Evolutionary conservation across 2,113 vertebrate genomes (phyloP), one percentile per base, ranked within the genome.

Genomic region (Brachionichthys hirsutus): DNA sequence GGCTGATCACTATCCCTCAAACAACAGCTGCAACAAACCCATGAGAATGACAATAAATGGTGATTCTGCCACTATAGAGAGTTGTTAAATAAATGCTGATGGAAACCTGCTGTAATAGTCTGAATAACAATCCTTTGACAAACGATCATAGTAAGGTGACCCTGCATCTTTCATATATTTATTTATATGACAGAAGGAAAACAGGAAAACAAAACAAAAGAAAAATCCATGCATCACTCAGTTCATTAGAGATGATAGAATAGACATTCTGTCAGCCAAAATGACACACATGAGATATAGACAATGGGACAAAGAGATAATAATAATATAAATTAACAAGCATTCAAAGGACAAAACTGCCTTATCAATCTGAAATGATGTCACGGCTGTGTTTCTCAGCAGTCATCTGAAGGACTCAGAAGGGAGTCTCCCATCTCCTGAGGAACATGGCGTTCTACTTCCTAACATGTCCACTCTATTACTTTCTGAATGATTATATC

Each of bases 401-500:
- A 56, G 49, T 38, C 63, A 22, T 46, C 34, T 60, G 20, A 55
- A 65, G 67, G n/a, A 67, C 47, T 67, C 44, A 46, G 30, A 67
- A 48, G 54, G 55, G 77, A 80, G 51, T 75, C 49, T 75, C 46
- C 13, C 34, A 50, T 65, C 54, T 77, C 77, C 73, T 70, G 66
- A 83, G 75, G 86, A 86, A 82, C 67, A 60, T 12, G 17, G 55
- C 17, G 55, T 62, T 70, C 75, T 78, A 71, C 62, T 80, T 81
- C 73, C 78, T 56, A 73, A 62, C 58, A 78, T 77, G 70, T 86
- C 80, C 47, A 68, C 46, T 73, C 60, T 73, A 64, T 69, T 85
- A 70, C 62, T 64, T 59, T 85, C 68, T 82, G 68, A 83, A 89
- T 83, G 85, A 75, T 71, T 86, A 61, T 73, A 72, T 87, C 75